A percentile compares a stretch with the other conserved stretches of the same genome.
phyloP scores from a whole-genome alignment of 1,140 invertebrate genomes.

The Cardiocondyla obscurior region DNA sequence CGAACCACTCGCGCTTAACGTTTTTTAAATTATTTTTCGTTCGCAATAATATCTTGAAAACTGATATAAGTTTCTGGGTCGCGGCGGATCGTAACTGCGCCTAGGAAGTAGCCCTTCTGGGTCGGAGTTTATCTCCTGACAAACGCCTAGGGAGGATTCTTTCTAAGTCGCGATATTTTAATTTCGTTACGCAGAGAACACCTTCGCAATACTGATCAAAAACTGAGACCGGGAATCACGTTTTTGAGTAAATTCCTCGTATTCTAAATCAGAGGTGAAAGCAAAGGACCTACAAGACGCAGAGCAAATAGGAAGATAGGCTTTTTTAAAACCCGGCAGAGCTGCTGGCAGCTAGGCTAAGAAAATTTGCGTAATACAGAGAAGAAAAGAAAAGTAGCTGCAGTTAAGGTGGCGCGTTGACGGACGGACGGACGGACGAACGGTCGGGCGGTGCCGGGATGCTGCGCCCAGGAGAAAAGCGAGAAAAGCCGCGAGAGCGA shows the following conservation, averaged over 20 bases:
- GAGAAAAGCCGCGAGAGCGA: slow-evolving; percentile 64
- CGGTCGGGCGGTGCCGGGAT: background rate
- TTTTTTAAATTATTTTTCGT: too few species aligned
- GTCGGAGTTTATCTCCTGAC: too few species aligned
- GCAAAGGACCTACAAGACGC: background rate
- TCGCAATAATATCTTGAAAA: too few species aligned
- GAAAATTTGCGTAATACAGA: slow-evolving; percentile 73
- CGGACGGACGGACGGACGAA: slow-evolving; percentile 11
- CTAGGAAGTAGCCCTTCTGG: too few species aligned
- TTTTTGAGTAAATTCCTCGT: background rate
- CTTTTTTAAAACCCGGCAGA: slow-evolving; percentile 1
- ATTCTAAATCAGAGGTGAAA: background rate
- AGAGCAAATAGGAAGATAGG: slow-evolving; percentile 19
- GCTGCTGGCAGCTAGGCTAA: slow-evolving; percentile 9
- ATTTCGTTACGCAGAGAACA: too few species aligned
- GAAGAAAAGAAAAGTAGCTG: slow-evolving; percentile 67
- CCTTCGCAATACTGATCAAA: too few species aligned
- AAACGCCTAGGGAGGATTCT: too few species aligned
- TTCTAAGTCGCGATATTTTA: too few species aligned
- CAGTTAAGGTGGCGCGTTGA: slow-evolving; percentile 39
- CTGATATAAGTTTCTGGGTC: too few species aligned
- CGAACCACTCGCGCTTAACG: too few species aligned
- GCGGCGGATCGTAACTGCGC: too few species aligned
- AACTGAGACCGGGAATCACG: too few species aligned
- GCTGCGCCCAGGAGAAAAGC: slow-evolving; percentile 57